phyloP scores from a whole-genome alignment of 2,888 invertebrate species.

The Drosophila limbata region DNA sequence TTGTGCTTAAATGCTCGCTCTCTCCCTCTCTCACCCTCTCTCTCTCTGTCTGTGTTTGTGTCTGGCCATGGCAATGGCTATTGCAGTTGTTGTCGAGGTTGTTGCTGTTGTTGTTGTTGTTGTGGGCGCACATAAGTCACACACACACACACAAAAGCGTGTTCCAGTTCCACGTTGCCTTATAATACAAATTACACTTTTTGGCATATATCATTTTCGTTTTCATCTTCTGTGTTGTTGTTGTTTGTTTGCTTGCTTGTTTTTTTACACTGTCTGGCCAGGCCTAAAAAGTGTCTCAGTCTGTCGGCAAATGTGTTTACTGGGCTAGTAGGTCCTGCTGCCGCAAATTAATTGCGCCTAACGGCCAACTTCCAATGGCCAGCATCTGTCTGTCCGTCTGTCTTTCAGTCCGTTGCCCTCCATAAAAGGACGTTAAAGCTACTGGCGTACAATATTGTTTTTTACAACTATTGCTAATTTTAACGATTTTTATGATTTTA shows the following conservation, averaged over 20 bases:
- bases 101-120: constrained; percentile 35
- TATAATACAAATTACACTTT: constrained; percentile 79
- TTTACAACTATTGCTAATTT: constrained; percentile 72
- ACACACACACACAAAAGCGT: constrained; percentile 17
- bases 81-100: constrained; percentile 49
- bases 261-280: constrained; percentile 25
- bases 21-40: constrained; percentile 25
- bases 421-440: constrained; percentile 16
- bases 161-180: constrained; percentile 48
- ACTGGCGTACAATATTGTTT: constrained; percentile 11
- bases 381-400: constrained; percentile 11
- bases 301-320: constrained; percentile 38
- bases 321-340: constrained; percentile 67
- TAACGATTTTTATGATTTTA: constrained; percentile 76
- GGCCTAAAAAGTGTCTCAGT: constrained; percentile 45
- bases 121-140: constrained; percentile 45
- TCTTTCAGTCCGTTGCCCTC: constrained; percentile 5
- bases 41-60: constrained; percentile 21
- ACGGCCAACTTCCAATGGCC: constrained; percentile 2
- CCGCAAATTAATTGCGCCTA: constrained; percentile 46
- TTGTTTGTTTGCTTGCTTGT: neutral
- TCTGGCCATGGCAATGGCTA: constrained; percentile 55
- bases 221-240: constrained; percentile 19
- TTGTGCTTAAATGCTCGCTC: constrained; percentile 82
- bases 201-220: constrained; percentile 71